Evolutionary conservation across 2,888 invertebrate genomes (phyloP), one percentile per base, ranked within the genome.

Genomic region (Eremobia ochroleuca): DNA sequence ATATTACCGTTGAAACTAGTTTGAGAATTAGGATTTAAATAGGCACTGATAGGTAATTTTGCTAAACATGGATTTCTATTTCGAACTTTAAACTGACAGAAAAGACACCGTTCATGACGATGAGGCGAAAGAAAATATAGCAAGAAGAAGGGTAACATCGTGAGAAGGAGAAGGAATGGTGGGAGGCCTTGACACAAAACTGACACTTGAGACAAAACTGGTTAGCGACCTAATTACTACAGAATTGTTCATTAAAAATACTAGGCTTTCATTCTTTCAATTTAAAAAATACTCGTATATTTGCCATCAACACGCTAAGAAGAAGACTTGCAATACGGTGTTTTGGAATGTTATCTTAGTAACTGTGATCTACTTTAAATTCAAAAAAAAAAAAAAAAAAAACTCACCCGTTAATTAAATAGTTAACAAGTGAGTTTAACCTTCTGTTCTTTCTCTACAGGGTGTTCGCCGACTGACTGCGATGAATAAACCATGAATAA

Each of bases 401-500:
- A 61, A 8, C 4, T 4, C 4, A 21, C 31, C 11, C 59, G 31
- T 11, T 31, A 21, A 31, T 21, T 18, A 59, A 61, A 11, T 5
- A 62, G 13, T 34, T 62, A 28, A 6, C 8, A n/a, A n/a, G 3
- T 59, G 4, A 40, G 62, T 31, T 46, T 18, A n/a, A n/a, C 18
- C 78, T 87, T 83, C 79, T 85, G 76, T 21, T 25, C 4, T 0
- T 25, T 76, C 8, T 78, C 67, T 70, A 46, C 40, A 72, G 40
- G 1, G n/a, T 76, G 40, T 55, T 67, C 55, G 52, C 43, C 3
- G 40, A 72, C 28, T 64, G 65, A 58, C 68, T 65, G 73, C 21
- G 11, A 76, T 87, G 89, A 87, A 88, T 88, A 86, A 89, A 85
- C 66, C 85, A 87, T 87, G 85, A 81, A 73, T 88, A 88, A 88